Evolutionary conservation across 2,797 vertebrate species (phyloP), one percentile per base, ranked within the genome.

Genomic region (Otolemur crassicaudatus): DNA sequence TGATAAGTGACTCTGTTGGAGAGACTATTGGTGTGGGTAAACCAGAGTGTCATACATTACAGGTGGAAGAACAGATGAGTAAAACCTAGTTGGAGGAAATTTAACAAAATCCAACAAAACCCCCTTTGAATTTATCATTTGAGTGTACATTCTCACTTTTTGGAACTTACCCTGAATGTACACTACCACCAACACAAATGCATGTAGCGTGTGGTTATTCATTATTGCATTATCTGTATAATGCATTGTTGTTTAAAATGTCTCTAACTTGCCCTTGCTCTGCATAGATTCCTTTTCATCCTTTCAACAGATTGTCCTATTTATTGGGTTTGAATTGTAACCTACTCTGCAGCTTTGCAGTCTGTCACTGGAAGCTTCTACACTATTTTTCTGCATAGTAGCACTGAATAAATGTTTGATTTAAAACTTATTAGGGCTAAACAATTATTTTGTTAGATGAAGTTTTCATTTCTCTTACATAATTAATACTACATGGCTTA

Each of bases 351-450:
- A 46, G 46, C 16, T 90, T 87, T 29, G 7, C 72, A 58, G 27
- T 43, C 56, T 25, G 79, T 79, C 17, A 13, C 16, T 90, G 79
- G 53, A 7, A 90, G 23, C 34, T 92, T 90, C 56, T 86, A 10
- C 9, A 12, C 31, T 72, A 61, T 67, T 67, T 67, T 69, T 95
- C 20, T 37, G 1, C 29, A 34, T 1, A 43, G 31, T 10, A 75
- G 4, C 34, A 87, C 5, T 80, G 63, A 95, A 79, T 77, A 49
- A 92, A 67, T 58, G 5, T 49, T 70, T 87, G 37, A 75, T 90
- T 80, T 93, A 43, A 80, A 91, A 84, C 96, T 90, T 85, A 90
- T 87, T 80, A 81, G 23, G 16, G 27, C 46, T 90, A 95, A 77
- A 46, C 9, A 81, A 56, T 72, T 27, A 69, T 81, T 76, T 83